Percentiles rank a stretch among this genome's conserved stretches.
These are phyloP conservation scores for Stichopus horrens DNA, from an alignment of 53 echinoderm and acorn worm species.

Conservation along the genomic window DNA sequence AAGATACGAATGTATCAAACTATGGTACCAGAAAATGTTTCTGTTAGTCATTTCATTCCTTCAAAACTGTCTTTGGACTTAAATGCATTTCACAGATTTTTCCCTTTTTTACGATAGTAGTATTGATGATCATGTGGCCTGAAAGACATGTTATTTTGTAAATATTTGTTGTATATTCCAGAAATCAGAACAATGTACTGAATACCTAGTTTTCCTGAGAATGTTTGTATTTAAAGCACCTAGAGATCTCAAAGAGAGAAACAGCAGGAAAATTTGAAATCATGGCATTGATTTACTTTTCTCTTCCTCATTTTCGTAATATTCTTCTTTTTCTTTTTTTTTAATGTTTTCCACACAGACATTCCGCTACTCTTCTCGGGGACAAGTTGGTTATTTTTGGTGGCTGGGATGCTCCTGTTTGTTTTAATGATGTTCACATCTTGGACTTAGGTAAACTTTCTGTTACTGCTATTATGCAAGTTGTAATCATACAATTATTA, in stretches of 20 bases:
- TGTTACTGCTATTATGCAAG: neutral
- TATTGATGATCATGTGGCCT: too few relatives aligned
- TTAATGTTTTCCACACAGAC: constrained; percentile 49
- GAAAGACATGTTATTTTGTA: too few relatives aligned
- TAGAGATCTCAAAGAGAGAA: neutral
- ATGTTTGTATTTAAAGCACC: neutral
- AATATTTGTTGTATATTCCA: too few relatives aligned
- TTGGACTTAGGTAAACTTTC: constrained; percentile 73
- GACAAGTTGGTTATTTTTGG: constrained; percentile 83
- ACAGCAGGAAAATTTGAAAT: too few relatives aligned
- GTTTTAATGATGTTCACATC: constrained; percentile 83
- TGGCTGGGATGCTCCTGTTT: constrained; percentile 92
- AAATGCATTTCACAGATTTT: neutral
- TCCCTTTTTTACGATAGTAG: too few relatives aligned
- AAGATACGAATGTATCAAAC: neutral
- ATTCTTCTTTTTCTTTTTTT: neutral
- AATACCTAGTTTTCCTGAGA: neutral
- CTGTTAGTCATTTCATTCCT: neutral
- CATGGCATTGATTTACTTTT: too few relatives aligned
- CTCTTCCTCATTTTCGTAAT: too few relatives aligned
- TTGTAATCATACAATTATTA: too few relatives aligned
- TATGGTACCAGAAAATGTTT: neutral
- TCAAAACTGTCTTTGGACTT: neutral
- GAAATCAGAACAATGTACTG: too few relatives aligned
- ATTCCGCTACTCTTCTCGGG: constrained; percentile 89